Conservation (phyloP, 92 coral and sea anemone species). For the Porites cylindrica region DNA sequence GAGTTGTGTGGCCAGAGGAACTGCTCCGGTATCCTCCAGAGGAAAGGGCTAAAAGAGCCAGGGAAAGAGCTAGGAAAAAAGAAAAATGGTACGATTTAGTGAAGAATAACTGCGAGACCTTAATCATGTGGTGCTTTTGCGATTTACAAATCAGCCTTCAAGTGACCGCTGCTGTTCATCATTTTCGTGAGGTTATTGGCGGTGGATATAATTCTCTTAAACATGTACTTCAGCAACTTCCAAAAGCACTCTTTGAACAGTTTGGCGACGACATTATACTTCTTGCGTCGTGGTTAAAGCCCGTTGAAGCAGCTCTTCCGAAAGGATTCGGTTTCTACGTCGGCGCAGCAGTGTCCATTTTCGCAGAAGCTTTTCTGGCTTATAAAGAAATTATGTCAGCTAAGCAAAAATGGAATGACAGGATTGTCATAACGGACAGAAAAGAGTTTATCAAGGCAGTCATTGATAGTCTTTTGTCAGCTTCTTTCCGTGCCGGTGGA, state of each 20-base stretch:
- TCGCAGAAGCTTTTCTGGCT: neutral
- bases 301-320: neutral
- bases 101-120: conserved; percentile 35
- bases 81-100: neutral
- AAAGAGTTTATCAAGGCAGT: conserved; percentile 18
- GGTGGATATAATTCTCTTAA: neutral
- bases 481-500: neutral
- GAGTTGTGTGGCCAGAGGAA: conserved; percentile 39
- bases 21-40: conserved; percentile 15
- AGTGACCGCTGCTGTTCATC: neutral
- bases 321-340: too few relatives aligned
- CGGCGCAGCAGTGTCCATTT: neutral
- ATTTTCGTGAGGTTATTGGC: neutral
- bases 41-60: conserved; percentile 16
- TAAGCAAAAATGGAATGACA: neutral
- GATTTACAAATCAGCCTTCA: conserved; percentile 1
- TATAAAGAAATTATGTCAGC: neutral
- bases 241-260: too few relatives aligned
- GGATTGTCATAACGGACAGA: neutral
- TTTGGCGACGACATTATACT: too few relatives aligned
- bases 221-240: too few relatives aligned
- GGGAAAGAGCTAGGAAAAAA: neutral
- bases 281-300: too few relatives aligned
- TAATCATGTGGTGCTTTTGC: conserved; percentile 41
- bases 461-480: neutral